These are phyloP conservation scores for Ariopsis seemanni DNA, from an alignment of 2,113 vertebrate genomes.

Conservation along the genomic window DNA sequence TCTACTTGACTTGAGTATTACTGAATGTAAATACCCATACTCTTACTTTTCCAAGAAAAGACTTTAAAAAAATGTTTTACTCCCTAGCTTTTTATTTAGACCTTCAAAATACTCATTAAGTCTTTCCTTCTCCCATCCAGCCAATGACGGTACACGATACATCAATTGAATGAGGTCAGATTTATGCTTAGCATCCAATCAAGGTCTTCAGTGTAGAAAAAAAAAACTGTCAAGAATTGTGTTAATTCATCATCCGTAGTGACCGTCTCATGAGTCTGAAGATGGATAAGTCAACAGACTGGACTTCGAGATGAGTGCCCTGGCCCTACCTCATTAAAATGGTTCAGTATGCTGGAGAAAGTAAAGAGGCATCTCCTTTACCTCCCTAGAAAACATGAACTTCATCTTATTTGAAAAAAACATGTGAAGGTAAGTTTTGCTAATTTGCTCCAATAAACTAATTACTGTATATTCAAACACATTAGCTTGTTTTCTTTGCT, in stretches of 20 bases:
- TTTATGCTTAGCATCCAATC: not conserved
- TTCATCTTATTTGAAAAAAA: not conserved
- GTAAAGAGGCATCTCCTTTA: not conserved
- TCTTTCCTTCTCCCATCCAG: not conserved
- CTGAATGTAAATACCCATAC: not conserved
- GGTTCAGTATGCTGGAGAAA: not conserved
- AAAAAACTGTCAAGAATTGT: not conserved
- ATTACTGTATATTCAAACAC: not conserved
- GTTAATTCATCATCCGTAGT: not conserved
- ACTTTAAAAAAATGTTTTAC: no score
- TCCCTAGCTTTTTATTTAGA: not conserved
- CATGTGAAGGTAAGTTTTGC: not conserved
- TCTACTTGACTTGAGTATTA: not conserved
- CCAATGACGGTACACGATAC: not conserved
- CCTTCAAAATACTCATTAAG: not conserved
- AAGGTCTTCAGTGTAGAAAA: not conserved
- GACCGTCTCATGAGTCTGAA: not conserved
- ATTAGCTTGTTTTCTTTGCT: not conserved
- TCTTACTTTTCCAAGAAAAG: no score
- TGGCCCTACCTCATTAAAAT: not conserved
- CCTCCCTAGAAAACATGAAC: not conserved
- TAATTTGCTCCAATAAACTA: not conserved
- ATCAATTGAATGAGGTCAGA: not conserved
- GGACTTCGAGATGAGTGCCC: not conserved
- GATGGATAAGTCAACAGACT: not conserved